Evolutionary conservation across 2,113 vertebrate genomes (phyloP), one percentile per base, ranked within the genome.

Genomic region (Chloebia gouldiae): DNA sequence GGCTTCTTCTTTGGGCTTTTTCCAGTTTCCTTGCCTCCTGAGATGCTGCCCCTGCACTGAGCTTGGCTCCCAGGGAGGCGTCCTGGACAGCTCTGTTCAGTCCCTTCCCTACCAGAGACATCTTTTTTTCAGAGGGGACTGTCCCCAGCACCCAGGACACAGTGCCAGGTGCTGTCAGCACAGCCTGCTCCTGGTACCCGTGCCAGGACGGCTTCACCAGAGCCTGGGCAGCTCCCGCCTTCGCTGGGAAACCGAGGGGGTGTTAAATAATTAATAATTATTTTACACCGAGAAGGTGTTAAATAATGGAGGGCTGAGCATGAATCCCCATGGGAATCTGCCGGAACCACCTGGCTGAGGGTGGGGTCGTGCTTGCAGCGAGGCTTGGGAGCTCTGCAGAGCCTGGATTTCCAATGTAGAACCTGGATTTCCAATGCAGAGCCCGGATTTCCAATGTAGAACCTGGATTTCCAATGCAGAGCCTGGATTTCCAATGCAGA

Each of bases 221-320:
- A 53, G 13, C 75, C 33, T 2, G 37, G 30, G 37, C 57, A 61
- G 11, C 56, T 54, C 65, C 57, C 3, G 12, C 37, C 27, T 44
- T 11, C 0, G 0, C 61, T 6, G 49, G 35, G 31, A 72, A 39
- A 49, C 12, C 0, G 0, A 71, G 44, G 3, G 5, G 33, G 49
- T 72, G 93, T 69, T 60, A 37, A 64, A 23, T 42, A 30, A 60
- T 3, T 39, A 39, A 39, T 39, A 39, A 39, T 39, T 39, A 39
- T 39, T 39, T 39, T 9, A 39, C n/a, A 49, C 12, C 0, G 0
- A 71, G 44, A 4, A 5, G 33, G 49, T 72, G 93, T 69, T 60
- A 37, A 64, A 23, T 42, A 30, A 60, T 3, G 59, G 28, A 35
- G 31, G 76, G 76, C 11, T 2, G 28, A 37, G 71, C 30, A 40